Conservation (phyloP, 2,113 vertebrate species). For the Cricetomys ansorgei region DNA sequence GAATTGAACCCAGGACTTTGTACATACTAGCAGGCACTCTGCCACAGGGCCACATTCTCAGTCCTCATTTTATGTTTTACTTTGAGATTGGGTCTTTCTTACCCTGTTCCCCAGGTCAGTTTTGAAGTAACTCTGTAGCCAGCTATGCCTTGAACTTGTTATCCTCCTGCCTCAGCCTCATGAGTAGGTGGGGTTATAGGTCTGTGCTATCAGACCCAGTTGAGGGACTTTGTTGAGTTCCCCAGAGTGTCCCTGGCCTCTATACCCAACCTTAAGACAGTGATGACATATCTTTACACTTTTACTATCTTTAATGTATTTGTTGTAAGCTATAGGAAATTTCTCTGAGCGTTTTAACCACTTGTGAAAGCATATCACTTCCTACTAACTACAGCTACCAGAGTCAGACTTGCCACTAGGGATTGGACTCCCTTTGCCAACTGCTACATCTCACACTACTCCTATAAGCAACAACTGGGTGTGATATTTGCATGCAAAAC, state of each 20-base stretch:
- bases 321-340: no score
- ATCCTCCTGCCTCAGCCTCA: background rate
- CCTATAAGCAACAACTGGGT: no score
- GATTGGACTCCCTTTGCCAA: background rate
- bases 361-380: background rate
- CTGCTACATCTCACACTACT: no score
- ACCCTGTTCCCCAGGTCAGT: background rate
- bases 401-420: background rate
- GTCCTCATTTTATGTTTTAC: background rate
- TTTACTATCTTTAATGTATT: no score
- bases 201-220: background rate
- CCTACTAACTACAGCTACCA: background rate
- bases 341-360: background rate
- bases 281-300: background rate
- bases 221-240: background rate
- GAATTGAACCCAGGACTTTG: background rate
- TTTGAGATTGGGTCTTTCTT: background rate
- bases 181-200: background rate
- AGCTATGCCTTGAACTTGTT: background rate
- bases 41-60: background rate
- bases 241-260: background rate
- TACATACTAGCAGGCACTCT: background rate
- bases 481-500: background rate
- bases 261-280: background rate
- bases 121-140: background rate